Percentiles rank a stretch among this genome's conserved stretches.
Conservation (phyloP, 2,113 vertebrate species). For the Zosterops japonicus region DNA sequence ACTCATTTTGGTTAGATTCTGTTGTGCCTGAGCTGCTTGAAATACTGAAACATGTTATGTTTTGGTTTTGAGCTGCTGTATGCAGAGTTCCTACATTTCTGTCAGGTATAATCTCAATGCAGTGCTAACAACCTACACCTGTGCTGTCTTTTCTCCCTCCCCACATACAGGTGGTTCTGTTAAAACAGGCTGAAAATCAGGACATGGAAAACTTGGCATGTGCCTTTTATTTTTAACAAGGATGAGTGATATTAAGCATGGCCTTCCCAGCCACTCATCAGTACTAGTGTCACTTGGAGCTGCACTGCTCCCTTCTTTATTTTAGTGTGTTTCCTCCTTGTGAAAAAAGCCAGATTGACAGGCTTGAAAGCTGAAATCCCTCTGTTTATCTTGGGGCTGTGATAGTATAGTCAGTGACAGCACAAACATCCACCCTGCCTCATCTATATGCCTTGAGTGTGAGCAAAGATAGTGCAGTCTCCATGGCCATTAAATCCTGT, state of each 20-base stretch:
- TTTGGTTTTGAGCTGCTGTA: not conserved
- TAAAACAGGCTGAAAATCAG: not conserved
- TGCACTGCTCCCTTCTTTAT: not conserved
- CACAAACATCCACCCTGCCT: slow-evolving; percentile 24
- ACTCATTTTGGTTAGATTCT: not conserved
- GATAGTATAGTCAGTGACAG: slow-evolving; percentile 19
- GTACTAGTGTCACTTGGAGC: not conserved
- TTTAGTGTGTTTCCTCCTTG: not conserved
- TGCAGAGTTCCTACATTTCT: not conserved
- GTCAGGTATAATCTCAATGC: not conserved
- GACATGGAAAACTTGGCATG: not conserved
- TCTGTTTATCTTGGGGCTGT: slow-evolving; percentile 23
- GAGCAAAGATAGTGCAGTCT: slow-evolving; percentile 2
- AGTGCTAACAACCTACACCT: not conserved
- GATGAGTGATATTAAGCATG: not conserved
- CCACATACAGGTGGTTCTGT: not conserved
- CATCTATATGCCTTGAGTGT: slow-evolving; percentile 48
- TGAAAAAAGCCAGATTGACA: slow-evolving; percentile 20
- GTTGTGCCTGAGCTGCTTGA: not conserved
- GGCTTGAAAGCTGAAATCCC: slow-evolving; percentile 14
- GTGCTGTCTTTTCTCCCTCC: not conserved
- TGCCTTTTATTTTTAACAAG: not conserved
- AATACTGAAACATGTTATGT: not conserved
- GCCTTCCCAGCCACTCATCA: not conserved
- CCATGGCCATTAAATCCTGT: slow-evolving; percentile 44